Conservation (phyloP, 2,797 vertebrate species). For the Fringilla coelebs region DNA sequence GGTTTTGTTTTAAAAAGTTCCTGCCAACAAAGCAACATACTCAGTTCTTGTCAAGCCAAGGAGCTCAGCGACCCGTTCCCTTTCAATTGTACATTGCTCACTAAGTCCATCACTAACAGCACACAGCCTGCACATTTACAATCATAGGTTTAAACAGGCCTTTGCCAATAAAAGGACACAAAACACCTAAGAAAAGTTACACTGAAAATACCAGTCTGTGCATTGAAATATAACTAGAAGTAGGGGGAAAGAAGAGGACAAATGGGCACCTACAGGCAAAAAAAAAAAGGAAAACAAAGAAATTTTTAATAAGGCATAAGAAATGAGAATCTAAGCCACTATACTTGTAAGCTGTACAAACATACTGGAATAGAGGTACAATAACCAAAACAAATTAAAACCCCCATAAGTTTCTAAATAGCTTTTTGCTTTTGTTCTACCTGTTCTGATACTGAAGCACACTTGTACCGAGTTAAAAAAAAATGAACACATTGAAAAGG, state of each 20-base stretch:
- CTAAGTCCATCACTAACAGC: background rate
- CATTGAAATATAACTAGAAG: background rate
- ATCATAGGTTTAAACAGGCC: background rate
- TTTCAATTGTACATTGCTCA: background rate
- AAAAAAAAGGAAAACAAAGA: background rate
- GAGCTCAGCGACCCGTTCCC: background rate
- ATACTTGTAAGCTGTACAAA: background rate
- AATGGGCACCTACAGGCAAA: background rate
- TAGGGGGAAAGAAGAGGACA: background rate
- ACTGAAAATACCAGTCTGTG: background rate
- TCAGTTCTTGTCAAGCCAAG: background rate
- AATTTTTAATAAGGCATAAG: background rate
- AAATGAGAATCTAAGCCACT: background rate
- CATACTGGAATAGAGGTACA: background rate
- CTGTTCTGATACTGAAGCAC: background rate
- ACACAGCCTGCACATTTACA: background rate
- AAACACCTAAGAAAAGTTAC: background rate
- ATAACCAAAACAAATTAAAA: background rate
- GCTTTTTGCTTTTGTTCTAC: background rate
- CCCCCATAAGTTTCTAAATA: background rate
- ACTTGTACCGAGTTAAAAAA: background rate
- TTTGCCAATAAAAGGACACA: background rate
- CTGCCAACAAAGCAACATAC: background rate
- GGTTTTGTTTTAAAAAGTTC: background rate
- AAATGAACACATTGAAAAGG: background rate